Conservation (phyloP, 2,113 vertebrate species). For the Poeciliopsis turrubarensis region DNA sequence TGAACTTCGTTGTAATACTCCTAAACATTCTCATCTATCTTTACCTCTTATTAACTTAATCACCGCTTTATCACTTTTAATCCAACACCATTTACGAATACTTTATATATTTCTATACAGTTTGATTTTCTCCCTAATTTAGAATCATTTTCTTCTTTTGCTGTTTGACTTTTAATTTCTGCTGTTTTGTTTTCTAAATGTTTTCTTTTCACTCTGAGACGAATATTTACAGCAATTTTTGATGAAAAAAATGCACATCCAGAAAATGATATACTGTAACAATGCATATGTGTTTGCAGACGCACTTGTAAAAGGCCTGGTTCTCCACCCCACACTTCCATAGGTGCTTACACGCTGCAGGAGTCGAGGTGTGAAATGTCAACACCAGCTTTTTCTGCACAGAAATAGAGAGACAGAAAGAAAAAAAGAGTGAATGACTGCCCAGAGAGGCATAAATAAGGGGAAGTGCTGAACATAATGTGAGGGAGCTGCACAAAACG, state of each 20-base stretch:
- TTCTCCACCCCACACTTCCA: slow-evolving; percentile 99
- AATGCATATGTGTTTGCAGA: slow-evolving; percentile 29
- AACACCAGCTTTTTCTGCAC: slow-evolving; percentile 93
- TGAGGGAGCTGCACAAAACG: slow-evolving; percentile 73
- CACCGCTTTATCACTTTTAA: too few relatives aligned
- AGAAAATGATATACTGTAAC: not conserved
- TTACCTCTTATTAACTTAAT: too few relatives aligned
- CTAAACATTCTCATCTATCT: too few relatives aligned
- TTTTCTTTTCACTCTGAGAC: not conserved
- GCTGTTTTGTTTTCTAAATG: not conserved
- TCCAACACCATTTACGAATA: too few relatives aligned
- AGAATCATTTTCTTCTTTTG: too few relatives aligned
- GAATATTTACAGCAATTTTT: too few relatives aligned
- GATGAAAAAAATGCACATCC: not conserved
- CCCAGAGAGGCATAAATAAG: slow-evolving; percentile 32
- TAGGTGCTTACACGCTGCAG: slow-evolving; percentile 97
- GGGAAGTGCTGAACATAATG: slow-evolving; percentile 53
- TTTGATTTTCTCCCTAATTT: too few relatives aligned
- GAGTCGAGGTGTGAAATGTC: slow-evolving; percentile 97
- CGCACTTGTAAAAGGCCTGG: slow-evolving; percentile 99
- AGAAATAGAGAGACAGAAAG: slow-evolving; percentile 64
- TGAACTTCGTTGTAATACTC: too few relatives aligned
- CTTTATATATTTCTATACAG: too few relatives aligned
- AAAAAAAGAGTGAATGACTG: slow-evolving; percentile 5
- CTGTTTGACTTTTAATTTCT: not conserved